Base-by-base conservation (phyloP, 2,113 vertebrate species). In the Lontra canadensis region DNA sequence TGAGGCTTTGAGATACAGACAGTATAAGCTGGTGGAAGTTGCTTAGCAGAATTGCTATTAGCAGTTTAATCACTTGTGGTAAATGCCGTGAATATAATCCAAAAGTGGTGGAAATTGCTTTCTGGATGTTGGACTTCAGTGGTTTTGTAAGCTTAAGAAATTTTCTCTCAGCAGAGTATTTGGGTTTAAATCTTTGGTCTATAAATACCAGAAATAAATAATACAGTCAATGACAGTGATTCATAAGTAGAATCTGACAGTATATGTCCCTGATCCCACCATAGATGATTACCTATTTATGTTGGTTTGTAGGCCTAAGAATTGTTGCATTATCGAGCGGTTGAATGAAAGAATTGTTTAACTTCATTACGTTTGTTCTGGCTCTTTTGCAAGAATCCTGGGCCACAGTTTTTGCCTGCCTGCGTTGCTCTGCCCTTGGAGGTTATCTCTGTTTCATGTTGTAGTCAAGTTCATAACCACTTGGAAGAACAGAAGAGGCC, bases 161-260 rank as follows among this genome's bases (percentile, higher is more conserved):
- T 86, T 93, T 78, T 44, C 44, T 73, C 47, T 93, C 71, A 69
- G 63, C 59, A 76, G 36, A 86, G 42, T 79, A 63, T 94, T 91
- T 93, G 23, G 34, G 7, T 96, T 96, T 96, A 65, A 86, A 18
- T 82, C 18, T 65, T 98, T 57, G 29, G 36, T 63, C 25, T 90
- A 6, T 92, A 94, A 86, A 88, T 59, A 67, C 81, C 67, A 89
- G 95, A 91, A 97, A 92, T 97, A 97, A 94, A 21, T 95, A 96
- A 98, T 88, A 61, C 0, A 84, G 31, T 89, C 42, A 67, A 95
- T 49, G 76, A 52, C 20, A 74, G 26, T 55, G 52, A 85, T 82
- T 89, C 44, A 4, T 90, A 96, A 73, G 67, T 94, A 71, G 44
- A 78, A 91, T 88, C 76, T 73, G 39, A 74, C 29, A 88, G 7